These are phyloP conservation scores for Aspiorhynchus laticeps DNA, from an alignment of 2,113 vertebrate species.

Conservation along the genomic window DNA sequence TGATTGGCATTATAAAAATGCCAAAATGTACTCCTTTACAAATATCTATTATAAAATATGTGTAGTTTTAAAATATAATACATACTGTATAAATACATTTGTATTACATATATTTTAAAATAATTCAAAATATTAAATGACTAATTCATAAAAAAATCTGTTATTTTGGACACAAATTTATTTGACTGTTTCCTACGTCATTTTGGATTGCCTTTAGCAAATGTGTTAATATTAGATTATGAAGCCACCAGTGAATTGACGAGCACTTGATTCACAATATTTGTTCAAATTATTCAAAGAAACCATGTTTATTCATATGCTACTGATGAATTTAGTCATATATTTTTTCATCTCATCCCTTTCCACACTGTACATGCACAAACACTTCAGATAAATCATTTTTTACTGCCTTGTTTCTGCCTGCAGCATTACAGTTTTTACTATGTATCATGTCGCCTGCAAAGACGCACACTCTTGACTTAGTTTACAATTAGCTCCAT, in stretches of 20 bases:
- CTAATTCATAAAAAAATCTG: no score
- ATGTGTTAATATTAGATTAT: slow-evolving; percentile 12
- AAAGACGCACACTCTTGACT: slow-evolving; percentile 26
- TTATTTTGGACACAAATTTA: not conserved
- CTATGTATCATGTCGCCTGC: slow-evolving; percentile 19
- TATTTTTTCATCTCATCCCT: not conserved
- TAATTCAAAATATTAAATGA: no score
- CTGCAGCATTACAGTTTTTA: slow-evolving; percentile 21
- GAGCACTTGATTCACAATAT: not conserved
- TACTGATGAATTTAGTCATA: not conserved
- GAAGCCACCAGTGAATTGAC: not conserved
- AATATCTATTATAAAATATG: not conserved
- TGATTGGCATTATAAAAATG: not conserved
- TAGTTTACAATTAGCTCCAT: slow-evolving; percentile 51
- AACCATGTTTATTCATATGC: slow-evolving; percentile 4
- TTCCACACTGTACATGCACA: not conserved
- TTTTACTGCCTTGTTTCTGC: slow-evolving; percentile 11
- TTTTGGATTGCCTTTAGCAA: not conserved
- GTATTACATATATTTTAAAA: no score
- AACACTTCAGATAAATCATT: not conserved
- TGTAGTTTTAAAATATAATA: no score
- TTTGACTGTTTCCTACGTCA: not conserved
- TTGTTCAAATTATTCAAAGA: not conserved
- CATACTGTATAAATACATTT: not conserved
- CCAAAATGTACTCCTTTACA: not conserved